phyloP scores from a whole-genome alignment of 2,888 invertebrate genomes.

The Drosophila infuscata region DNA sequence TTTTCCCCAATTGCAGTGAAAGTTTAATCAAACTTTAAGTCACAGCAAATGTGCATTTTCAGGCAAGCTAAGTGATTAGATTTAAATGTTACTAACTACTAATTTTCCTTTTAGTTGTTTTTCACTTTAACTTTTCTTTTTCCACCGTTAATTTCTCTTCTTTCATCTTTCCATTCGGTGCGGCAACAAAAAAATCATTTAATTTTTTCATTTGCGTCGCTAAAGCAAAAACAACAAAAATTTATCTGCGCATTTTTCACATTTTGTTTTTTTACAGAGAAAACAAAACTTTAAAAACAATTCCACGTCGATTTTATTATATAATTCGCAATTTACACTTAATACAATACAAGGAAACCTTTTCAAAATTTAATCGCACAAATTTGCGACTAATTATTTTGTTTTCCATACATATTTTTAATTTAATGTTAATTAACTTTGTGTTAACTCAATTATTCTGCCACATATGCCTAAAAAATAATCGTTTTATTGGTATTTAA shows the following conservation, averaged over 20 bases:
- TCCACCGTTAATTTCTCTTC: background rate
- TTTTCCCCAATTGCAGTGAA: constrained; percentile 53
- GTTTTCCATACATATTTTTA: background rate
- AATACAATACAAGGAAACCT: no score
- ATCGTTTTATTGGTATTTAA: background rate
- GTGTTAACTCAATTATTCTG: no score
- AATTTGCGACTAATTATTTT: background rate
- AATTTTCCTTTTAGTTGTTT: no score
- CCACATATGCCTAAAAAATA: background rate
- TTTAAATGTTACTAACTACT: background rate
- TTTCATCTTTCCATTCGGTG: no score
- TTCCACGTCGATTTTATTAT: no score
- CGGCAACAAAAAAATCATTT: no score
- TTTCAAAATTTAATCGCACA: no score
- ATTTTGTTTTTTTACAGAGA: background rate
- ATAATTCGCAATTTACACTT: no score
- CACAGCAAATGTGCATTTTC: constrained; percentile 10
- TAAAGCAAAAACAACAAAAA: background rate
- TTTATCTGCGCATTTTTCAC: background rate
- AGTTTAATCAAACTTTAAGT: constrained; percentile 54
- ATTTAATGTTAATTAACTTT: background rate
- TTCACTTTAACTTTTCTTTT: background rate
- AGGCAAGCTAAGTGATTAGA: background rate
- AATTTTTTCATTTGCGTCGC: background rate
- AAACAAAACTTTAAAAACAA: background rate